A percentile compares a stretch with the other conserved stretches of the same genome.
Conservation (phyloP, 1,140 invertebrate genomes). For the Rhopalosiphum maidis region DNA sequence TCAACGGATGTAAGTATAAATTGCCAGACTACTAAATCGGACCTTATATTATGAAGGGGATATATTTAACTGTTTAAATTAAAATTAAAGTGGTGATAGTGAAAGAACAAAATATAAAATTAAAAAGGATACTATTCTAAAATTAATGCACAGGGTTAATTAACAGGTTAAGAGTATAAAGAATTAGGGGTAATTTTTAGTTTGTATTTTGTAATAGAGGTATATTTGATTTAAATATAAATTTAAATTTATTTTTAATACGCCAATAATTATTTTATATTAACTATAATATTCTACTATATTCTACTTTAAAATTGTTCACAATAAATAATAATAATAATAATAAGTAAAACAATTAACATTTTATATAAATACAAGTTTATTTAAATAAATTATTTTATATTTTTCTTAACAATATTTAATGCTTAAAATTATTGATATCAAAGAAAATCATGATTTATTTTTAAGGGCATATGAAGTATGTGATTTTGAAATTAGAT, state of each 20-base stretch:
- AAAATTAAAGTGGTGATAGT: neutral
- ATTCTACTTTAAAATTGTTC: neutral
- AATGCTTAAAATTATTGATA: neutral
- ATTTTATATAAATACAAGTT: neutral
- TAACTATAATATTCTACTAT: neutral
- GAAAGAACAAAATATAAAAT: neutral
- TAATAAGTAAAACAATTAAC: neutral
- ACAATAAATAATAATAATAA: neutral
- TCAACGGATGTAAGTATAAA: slow-evolving; percentile 77
- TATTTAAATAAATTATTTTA: neutral
- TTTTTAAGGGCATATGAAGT: neutral
- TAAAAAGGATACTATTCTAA: neutral
- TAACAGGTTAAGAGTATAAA: neutral
- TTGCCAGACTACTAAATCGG: neutral
- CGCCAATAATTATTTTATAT: neutral
- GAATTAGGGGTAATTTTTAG: neutral
- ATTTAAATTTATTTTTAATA: neutral
- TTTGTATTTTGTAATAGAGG: neutral
- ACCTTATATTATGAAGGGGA: slow-evolving; percentile 21
- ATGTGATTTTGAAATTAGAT: slow-evolving; percentile 10
- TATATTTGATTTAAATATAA: too few species aligned
- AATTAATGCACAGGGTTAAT: neutral
- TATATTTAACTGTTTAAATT: neutral
- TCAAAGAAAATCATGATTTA: neutral
- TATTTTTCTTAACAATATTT: neutral